Evolutionary conservation across 2,888 invertebrate species (phyloP), one percentile per base, ranked within the genome.

Genomic region (Ophion ventricosus): DNA sequence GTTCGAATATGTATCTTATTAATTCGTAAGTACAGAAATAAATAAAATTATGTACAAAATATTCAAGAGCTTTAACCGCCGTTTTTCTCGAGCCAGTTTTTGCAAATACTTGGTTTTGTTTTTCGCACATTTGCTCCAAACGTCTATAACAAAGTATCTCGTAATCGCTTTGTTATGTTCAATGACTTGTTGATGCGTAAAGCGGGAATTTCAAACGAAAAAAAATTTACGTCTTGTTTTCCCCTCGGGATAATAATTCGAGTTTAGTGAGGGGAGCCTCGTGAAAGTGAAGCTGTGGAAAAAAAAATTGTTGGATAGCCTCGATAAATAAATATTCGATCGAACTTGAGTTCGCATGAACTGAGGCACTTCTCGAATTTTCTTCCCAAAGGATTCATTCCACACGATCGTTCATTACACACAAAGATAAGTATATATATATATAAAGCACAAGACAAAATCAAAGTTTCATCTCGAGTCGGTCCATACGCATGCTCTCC

Each of bases 21-120:
- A 73, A 66, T 61, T 64, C 20, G 76, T 75, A 67, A 78, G 29
- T 76, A 72, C 64, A 76, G 61, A 85, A 85, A 85, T 85, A 83
- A 85, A 84, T 84, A 82, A 85, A 85, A 80, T 80, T 83, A 85
- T 85, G 63, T 83, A 85, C 85, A 85, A 80, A 83, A 72, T 72
- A 64, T 74, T 84, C 67, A 74, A 57, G 76, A 77, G 77, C 73
- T 78, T 82, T 77, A 67, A 59, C 72, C 72, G 70, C 64, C 35
- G 14, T 74, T 67, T 64, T 56, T 17, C 23, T 67, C 76, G 57
- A 56, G 76, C 40, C 20, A 14, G 11, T 23, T 29, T 54, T 26
- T 40, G 76, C 35, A 4, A 20, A 61, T 29, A 14, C 2, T 63
- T 35, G 1, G 5, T 23, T n/a, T 56, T 72, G 7, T 49, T 17